Percentiles rank a stretch among this genome's conserved stretches.
Conservation (phyloP, 2,888 invertebrate species). For the Syritta pipiens region DNA sequence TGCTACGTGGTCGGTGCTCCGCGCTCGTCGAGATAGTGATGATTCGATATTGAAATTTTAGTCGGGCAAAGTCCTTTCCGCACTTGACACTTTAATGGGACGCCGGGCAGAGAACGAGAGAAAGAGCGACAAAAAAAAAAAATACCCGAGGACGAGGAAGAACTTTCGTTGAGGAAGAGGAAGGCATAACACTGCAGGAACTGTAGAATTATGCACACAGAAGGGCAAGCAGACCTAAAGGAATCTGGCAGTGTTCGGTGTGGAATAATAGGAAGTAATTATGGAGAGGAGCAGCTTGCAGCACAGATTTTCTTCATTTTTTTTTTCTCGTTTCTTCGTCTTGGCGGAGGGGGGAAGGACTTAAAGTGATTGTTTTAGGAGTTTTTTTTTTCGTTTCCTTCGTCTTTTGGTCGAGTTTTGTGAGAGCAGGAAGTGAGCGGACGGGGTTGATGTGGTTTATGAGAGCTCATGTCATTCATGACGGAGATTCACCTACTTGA, state of each 20-base stretch:
- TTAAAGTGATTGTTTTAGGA: conserved; percentile 31
- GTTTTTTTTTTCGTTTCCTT: background rate
- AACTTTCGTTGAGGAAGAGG: conserved; percentile 1
- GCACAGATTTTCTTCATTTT: conserved; percentile 5
- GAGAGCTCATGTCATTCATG: background rate
- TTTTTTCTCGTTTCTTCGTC: background rate
- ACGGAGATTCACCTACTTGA: background rate
- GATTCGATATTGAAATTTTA: conserved; percentile 67
- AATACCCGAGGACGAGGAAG: background rate
- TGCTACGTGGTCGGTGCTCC: background rate
- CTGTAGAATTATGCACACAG: conserved; percentile 41
- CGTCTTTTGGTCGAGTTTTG: no score
- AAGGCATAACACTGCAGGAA: conserved; percentile 20
- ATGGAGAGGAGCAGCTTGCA: conserved; percentile 42
- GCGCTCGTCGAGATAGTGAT: conserved; percentile 13
- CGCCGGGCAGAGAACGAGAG: background rate
- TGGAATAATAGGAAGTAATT: conserved; percentile 65
- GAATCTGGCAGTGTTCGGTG: conserved; percentile 44
- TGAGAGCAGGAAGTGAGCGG: conserved; percentile 45
- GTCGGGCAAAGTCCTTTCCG: conserved; percentile 56
- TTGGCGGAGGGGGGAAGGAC: background rate
- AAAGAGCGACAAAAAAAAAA: background rate
- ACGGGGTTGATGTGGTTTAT: conserved; percentile 6
- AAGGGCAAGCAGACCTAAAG: conserved; percentile 10
- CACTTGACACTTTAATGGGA: conserved; percentile 65